Percentiles rank a stretch among this genome's conserved stretches.
Evolutionary conservation across 2,888 invertebrate species (phyloP).

Genomic region (Eupithecia inturbata): DNA sequence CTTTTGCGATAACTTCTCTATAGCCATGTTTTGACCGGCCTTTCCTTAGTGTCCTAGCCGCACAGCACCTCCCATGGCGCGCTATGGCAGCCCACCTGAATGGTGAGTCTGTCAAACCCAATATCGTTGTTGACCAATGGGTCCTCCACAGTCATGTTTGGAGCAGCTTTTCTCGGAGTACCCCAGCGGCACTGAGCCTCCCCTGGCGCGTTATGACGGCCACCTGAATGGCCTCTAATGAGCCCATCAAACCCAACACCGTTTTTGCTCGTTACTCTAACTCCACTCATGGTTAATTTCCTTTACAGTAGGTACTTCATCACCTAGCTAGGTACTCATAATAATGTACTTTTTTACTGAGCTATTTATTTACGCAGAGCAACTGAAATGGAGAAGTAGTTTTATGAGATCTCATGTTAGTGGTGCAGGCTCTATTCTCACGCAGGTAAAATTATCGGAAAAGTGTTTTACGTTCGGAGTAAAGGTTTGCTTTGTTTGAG

Average conservation of each 20-base stretch:
- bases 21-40: not conserved
- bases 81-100: constrained; percentile 30
- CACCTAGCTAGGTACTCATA: constrained; percentile 21
- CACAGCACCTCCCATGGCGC: not conserved
- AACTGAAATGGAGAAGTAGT: not conserved
- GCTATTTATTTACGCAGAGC: not conserved
- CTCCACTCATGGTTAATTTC: constrained; percentile 34
- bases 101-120: constrained; percentile 35
- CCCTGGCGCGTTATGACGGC: constrained; percentile 12
- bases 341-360: constrained; percentile 15
- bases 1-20: too few species aligned
- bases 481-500: not conserved
- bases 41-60: not conserved
- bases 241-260: constrained; percentile 37
- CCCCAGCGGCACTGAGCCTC: not conserved
- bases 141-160: not conserved
- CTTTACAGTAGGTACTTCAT: constrained; percentile 24
- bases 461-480: not conserved
- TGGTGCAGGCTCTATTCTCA: not conserved
- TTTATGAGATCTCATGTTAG: not conserved
- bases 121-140: constrained; percentile 28
- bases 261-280: constrained; percentile 41
- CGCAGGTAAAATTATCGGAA: not conserved
- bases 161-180: too few species aligned
- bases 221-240: constrained; percentile 40